These are phyloP conservation scores for Helogale parvula DNA, from an alignment of 2,113 vertebrate genomes.

Conservation along the genomic window DNA sequence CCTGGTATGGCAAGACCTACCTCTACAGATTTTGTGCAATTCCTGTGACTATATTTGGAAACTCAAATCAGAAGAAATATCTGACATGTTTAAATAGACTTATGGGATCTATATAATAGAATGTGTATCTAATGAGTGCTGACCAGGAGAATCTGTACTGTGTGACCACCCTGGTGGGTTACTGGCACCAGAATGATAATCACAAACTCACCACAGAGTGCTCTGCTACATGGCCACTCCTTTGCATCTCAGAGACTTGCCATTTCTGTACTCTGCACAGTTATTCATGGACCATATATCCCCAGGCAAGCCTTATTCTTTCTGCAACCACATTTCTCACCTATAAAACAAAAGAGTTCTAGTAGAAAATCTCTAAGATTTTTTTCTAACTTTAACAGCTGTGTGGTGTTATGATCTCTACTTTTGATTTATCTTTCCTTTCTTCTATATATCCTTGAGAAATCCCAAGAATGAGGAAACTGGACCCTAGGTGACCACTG, in stretches of 20 bases:
- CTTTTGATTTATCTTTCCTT: conserved; percentile 49
- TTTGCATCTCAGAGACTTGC: background rate
- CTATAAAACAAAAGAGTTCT: background rate
- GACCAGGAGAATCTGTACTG: background rate
- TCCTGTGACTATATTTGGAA: background rate
- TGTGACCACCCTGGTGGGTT: background rate
- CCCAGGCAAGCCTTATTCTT: background rate
- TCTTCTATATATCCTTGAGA: conserved; percentile 5
- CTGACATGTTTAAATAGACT: background rate
- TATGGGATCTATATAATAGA: background rate
- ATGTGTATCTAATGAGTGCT: background rate
- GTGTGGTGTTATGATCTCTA: background rate
- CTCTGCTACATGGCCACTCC: background rate
- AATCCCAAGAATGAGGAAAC: conserved; percentile 39
- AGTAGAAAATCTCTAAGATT: conserved; percentile 20
- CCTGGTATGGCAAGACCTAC: background rate
- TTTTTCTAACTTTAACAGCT: background rate
- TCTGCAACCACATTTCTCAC: background rate
- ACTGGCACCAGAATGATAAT: background rate
- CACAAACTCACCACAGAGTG: background rate
- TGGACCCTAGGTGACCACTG: background rate
- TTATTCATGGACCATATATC: background rate
- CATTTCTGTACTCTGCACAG: background rate
- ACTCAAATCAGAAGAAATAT: background rate
- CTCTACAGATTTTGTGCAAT: background rate